Evolutionary conservation across 1,140 invertebrate genomes (phyloP).

Genomic region (Agrypnia vestita): DNA sequence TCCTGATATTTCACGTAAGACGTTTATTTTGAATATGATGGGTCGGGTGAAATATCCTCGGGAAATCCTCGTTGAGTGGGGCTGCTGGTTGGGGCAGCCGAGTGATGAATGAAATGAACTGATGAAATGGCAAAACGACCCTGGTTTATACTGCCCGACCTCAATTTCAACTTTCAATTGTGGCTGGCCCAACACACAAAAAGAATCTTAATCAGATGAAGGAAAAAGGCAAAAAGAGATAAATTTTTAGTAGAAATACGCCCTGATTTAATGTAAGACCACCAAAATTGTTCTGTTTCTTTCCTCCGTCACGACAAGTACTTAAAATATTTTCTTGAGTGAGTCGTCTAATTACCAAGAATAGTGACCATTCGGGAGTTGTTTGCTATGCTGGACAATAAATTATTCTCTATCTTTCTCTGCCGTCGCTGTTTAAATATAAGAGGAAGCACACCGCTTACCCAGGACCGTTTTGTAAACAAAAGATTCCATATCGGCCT

Average conservation of each 20-base stretch:
- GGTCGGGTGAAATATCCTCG: not conserved
- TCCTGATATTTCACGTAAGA: constrained; percentile 6
- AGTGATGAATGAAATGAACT: constrained; percentile 22
- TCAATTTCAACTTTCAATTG: constrained; percentile 16
- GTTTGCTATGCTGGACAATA: no score
- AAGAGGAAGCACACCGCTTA: no score
- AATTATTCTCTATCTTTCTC: no score
- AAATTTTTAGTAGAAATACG: not conserved
- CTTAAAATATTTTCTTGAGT: no score
- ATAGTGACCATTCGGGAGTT: no score
- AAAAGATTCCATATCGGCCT: no score
- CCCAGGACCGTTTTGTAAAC: no score
- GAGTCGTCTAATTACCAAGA: no score
- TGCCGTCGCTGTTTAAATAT: no score
- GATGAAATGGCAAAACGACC: not conserved
- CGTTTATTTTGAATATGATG: not conserved
- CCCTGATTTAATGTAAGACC: not conserved
- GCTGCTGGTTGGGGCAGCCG: not conserved
- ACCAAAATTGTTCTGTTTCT: no score
- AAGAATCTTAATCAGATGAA: constrained; percentile 19
- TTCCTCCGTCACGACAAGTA: no score
- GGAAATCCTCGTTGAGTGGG: not conserved
- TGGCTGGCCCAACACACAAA: not conserved
- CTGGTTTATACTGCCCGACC: not conserved
- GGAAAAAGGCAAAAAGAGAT: not conserved